Evolutionary conservation across 2,113 vertebrate species (phyloP).

Genomic region (Aspiorhynchus laticeps): DNA sequence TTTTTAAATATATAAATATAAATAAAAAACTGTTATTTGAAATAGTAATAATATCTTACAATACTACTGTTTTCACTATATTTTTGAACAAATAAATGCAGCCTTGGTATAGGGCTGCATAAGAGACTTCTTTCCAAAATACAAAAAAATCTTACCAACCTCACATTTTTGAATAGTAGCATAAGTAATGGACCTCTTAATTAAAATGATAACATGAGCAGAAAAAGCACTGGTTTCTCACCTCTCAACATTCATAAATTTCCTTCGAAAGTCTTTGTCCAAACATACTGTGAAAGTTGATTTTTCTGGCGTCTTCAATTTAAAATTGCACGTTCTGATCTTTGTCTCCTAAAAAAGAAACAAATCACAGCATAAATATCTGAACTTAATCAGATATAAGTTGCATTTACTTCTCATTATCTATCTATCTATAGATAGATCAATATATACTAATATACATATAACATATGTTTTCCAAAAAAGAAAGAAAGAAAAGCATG

Average conservation of each 20-base stretch:
- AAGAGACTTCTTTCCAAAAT: neutral
- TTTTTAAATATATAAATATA: neutral
- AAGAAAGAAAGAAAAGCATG: too few species aligned
- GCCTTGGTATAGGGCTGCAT: neutral
- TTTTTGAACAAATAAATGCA: neutral
- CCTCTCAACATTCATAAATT: conserved; percentile 84
- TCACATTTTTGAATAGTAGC: neutral
- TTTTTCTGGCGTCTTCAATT: conserved; percentile 80
- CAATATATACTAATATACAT: too few species aligned
- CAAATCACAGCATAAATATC: conserved; percentile 26
- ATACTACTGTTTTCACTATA: neutral
- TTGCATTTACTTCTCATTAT: neutral
- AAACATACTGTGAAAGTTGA: conserved; percentile 79
- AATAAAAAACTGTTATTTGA: too few species aligned
- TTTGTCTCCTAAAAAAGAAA: conserved; percentile 69
- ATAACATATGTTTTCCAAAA: too few species aligned
- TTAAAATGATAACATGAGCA: neutral
- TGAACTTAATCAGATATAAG: neutral
- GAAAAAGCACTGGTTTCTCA: conserved; percentile 60
- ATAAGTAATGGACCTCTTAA: neutral
- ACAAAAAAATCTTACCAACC: neutral
- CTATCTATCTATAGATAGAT: too few species aligned
- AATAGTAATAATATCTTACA: neutral
- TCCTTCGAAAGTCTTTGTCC: conserved; percentile 84
- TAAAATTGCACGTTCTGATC: conserved; percentile 77